These are phyloP conservation scores for Odocoileus virginianus DNA, from an alignment of 2,113 vertebrate genomes.

Conservation along the genomic window DNA sequence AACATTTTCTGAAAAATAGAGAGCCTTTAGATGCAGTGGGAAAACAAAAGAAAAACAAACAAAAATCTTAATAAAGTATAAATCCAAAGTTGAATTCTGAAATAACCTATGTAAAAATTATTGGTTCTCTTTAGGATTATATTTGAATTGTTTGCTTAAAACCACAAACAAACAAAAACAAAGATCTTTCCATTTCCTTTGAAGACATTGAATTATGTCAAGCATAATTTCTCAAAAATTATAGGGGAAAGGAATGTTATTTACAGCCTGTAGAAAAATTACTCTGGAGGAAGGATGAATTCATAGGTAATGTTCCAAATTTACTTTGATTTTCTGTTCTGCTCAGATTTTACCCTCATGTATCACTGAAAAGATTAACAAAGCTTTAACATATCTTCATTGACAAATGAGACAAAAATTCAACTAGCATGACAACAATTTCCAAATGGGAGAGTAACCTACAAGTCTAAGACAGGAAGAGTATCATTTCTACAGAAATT, in stretches of 20 bases:
- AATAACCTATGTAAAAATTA: background rate
- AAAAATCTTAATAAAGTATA: background rate
- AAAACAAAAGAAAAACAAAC: background rate
- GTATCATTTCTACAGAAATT: background rate
- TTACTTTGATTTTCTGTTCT: constrained; percentile 52
- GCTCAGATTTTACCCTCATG: constrained; percentile 63
- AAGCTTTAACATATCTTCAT: constrained; percentile 51
- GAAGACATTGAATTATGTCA: background rate
- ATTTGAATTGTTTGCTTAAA: constrained; percentile 1
- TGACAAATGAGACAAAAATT: constrained; percentile 51
- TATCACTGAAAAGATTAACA: constrained; percentile 43
- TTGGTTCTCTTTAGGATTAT: background rate
- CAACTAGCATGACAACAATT: background rate
- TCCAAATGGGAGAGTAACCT: background rate
- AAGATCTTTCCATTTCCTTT: background rate
- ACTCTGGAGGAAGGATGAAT: background rate
- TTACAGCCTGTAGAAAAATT: constrained; percentile 12
- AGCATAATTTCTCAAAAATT: constrained; percentile 7
- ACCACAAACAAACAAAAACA: background rate
- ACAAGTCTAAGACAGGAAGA: constrained; percentile 21
- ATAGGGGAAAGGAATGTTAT: constrained; percentile 32
- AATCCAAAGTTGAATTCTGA: background rate
- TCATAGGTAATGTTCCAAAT: constrained; percentile 50
- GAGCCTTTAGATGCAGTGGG: background rate
- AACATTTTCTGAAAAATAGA: background rate